These are phyloP conservation scores for Scatophagus argus DNA, from an alignment of 2,113 vertebrate genomes.

Conservation along the genomic window DNA sequence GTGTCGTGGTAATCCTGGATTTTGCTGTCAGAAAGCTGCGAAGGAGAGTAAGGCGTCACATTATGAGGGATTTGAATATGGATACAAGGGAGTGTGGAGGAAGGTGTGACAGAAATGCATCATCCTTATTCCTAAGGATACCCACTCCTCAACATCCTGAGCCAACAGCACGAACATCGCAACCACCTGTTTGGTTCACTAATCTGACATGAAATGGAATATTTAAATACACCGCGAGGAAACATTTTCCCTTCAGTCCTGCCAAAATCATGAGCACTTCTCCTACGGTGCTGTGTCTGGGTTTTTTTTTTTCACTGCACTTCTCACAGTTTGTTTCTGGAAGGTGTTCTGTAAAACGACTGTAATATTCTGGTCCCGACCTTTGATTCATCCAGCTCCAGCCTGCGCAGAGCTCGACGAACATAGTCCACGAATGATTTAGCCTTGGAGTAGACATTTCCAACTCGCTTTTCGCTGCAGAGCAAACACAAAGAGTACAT, in stretches of 20 bases:
- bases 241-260: background rate
- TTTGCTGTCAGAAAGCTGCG: conserved; percentile 84
- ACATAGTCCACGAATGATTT: conserved; percentile 93
- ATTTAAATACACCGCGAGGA: background rate
- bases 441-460: conserved; percentile 93
- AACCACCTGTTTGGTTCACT: background rate
- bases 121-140: conserved; percentile 2
- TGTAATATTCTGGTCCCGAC: conserved; percentile 56
- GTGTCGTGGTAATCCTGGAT: conserved; percentile 90
- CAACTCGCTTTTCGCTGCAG: conserved; percentile 90
- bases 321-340: conserved; percentile 13
- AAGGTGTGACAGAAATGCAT: background rate
- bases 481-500: conserved; percentile 35
- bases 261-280: background rate
- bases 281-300: background rate
- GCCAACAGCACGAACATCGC: background rate
- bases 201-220: background rate
- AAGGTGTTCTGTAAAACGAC: conserved; percentile 5
- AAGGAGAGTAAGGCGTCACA: background rate
- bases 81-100: background rate
- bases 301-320: background rate
- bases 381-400: conserved; percentile 92
- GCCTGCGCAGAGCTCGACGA: conserved; percentile 88
- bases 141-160: background rate
- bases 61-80: background rate